Evolutionary conservation across 2,888 invertebrate species (phyloP).

Genomic region (Lithosia quadra): DNA sequence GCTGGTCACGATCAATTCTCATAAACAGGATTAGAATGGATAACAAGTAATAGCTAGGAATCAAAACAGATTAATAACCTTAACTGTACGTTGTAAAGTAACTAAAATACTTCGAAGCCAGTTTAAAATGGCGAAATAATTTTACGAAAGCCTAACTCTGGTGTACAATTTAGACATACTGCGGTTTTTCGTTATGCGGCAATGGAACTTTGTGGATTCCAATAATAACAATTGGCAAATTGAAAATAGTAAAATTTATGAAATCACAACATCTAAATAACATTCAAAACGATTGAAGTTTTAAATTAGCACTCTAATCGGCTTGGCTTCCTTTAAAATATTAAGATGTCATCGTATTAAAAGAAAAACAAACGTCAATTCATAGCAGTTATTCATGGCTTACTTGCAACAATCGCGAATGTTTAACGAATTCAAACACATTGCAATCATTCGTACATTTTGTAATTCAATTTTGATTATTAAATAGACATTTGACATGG

Average conservation of each 20-base stretch:
- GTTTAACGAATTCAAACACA: neutral
- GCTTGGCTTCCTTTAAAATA: slow-evolving; percentile 2
- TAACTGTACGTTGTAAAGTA: slow-evolving; percentile 40
- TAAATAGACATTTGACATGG: slow-evolving; percentile 3
- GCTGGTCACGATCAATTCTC: neutral
- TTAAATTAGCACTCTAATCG: neutral
- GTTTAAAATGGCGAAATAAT: slow-evolving; percentile 56
- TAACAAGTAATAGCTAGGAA: slow-evolving; percentile 18
- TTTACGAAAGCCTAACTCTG: slow-evolving; percentile 54
- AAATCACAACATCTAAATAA: slow-evolving; percentile 25
- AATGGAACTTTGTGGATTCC: slow-evolving; percentile 47
- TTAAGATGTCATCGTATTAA: neutral
- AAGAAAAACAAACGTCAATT: slow-evolving; percentile 14
- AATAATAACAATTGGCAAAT: slow-evolving; percentile 52
- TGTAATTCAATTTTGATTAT: slow-evolving; percentile 12
- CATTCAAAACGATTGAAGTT: neutral
- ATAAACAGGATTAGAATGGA: neutral
- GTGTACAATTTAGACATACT: slow-evolving; percentile 58
- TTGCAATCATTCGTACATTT: slow-evolving; percentile 6
- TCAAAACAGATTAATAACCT: slow-evolving; percentile 34
- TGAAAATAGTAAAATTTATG: slow-evolving; percentile 31
- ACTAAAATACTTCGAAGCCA: slow-evolving; percentile 44
- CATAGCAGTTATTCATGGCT: slow-evolving; percentile 19
- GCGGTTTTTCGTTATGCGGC: slow-evolving; percentile 64
- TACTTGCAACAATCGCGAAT: slow-evolving; percentile 16